Percentiles rank a stretch among this genome's conserved stretches.
Evolutionary conservation across 2,888 invertebrate genomes (phyloP).

Genomic region (Dendrolimus pini): DNA sequence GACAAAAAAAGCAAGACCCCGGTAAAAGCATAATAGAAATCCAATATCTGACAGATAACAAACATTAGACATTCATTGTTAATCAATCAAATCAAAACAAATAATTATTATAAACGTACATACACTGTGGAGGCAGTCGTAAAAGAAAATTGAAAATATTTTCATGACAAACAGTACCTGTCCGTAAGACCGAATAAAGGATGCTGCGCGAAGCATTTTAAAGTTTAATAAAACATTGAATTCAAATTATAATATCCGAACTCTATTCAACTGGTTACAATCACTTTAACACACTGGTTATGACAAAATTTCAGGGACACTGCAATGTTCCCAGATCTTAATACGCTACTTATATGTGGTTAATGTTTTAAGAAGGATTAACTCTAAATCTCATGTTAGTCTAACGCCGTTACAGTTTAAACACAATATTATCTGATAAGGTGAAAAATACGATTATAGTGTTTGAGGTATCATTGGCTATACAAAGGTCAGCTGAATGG

Average conservation of each 20-base stretch:
- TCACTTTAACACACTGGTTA: neutral
- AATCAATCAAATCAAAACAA: too few species aligned
- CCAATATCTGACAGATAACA: too few species aligned
- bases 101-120: too few species aligned
- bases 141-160: too few species aligned
- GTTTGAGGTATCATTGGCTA: constrained; percentile 42
- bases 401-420: constrained; percentile 39
- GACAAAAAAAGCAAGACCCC: too few species aligned
- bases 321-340: constrained; percentile 19
- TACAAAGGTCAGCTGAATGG: constrained; percentile 23
- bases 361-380: constrained; percentile 44
- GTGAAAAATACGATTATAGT: constrained; percentile 34
- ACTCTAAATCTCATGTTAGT: constrained; percentile 43
- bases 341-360: constrained; percentile 41
- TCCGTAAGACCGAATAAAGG: constrained; percentile 59
- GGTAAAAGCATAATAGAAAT: too few species aligned
- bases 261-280: neutral
- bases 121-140: too few species aligned
- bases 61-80: too few species aligned
- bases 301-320: constrained; percentile 12
- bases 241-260: neutral
- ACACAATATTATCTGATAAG: constrained; percentile 53
- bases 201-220: constrained; percentile 63
- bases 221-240: constrained; percentile 22
- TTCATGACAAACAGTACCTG: constrained; percentile 30